phyloP scores from a whole-genome alignment of 2,888 invertebrate genomes.

The Dryocosmus kuriphilus region DNA sequence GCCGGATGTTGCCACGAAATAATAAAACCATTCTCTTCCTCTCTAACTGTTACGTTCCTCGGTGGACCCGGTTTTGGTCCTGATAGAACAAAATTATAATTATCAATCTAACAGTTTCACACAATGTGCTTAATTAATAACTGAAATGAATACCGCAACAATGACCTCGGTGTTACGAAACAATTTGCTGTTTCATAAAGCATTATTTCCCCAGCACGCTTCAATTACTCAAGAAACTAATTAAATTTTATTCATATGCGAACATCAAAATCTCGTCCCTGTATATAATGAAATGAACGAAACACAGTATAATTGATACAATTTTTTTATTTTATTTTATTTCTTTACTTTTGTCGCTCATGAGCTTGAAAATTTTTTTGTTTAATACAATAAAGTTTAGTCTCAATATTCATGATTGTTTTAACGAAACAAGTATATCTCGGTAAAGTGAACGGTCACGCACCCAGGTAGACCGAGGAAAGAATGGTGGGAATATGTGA shows the following conservation, averaged over 20 bases:
- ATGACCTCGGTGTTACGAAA: not conserved
- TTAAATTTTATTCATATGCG: constrained; percentile 22
- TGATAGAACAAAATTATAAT: constrained; percentile 71
- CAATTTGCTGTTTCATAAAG: constrained; percentile 29
- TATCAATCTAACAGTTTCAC: not conserved
- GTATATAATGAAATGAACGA: not conserved
- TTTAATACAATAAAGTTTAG: not conserved
- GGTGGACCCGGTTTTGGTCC: constrained; percentile 96
- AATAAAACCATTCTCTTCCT: constrained; percentile 92
- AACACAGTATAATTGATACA: not conserved
- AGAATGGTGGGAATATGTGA: too few species aligned
- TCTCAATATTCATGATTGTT: too few species aligned
- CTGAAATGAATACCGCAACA: not conserved
- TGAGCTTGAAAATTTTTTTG: not conserved
- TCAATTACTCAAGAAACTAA: constrained; percentile 33
- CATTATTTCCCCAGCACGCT: constrained; percentile 4
- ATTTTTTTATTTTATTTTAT: not conserved
- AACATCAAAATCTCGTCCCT: not conserved
- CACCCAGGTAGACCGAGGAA: too few species aligned
- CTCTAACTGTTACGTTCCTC: constrained; percentile 92
- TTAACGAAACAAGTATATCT: too few species aligned
- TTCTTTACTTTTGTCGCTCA: not conserved
- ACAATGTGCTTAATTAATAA: constrained; percentile 10
- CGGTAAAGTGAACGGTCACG: too few species aligned
- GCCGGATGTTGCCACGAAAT: constrained; percentile 93